Evolutionary conservation across 2,797 vertebrate genomes (phyloP).

Genomic region (Mormyrops attenuatus): DNA sequence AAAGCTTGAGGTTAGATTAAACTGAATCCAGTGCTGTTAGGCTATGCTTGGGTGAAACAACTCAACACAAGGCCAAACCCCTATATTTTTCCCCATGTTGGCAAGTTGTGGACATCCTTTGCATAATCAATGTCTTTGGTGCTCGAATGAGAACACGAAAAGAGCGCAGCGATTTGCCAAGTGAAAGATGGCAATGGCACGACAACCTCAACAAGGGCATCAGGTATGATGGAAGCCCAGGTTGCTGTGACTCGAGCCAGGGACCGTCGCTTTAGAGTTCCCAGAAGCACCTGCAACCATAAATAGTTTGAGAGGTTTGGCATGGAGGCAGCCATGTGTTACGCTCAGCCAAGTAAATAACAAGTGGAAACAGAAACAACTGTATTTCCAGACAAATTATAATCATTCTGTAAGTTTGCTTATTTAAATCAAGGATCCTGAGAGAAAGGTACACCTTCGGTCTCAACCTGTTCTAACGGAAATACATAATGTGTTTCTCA

Average conservation of each 20-base stretch:
- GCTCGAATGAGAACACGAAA: neutral
- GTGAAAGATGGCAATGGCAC: neutral
- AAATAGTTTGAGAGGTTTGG: conserved; percentile 3
- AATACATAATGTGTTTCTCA: neutral
- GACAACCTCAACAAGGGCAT: neutral
- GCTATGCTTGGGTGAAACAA: neutral
- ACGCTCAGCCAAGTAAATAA: neutral
- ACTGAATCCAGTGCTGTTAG: conserved; percentile 4
- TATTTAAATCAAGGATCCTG: neutral
- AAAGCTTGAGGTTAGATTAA: conserved; percentile 3
- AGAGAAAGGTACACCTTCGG: neutral
- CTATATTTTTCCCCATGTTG: neutral
- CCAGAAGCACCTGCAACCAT: neutral
- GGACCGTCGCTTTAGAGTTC: neutral
- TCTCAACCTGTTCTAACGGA: neutral
- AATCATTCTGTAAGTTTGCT: neutral
- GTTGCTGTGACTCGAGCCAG: neutral
- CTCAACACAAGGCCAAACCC: neutral
- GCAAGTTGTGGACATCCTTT: neutral
- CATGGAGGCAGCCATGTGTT: neutral
- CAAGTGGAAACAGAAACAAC: neutral
- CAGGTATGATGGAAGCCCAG: neutral
- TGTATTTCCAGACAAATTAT: neutral
- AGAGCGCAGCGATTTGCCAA: neutral
- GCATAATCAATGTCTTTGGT: neutral